Base-by-base conservation (phyloP, 2,113 vertebrate genomes). In the Trichomycterus rosablanca region DNA sequence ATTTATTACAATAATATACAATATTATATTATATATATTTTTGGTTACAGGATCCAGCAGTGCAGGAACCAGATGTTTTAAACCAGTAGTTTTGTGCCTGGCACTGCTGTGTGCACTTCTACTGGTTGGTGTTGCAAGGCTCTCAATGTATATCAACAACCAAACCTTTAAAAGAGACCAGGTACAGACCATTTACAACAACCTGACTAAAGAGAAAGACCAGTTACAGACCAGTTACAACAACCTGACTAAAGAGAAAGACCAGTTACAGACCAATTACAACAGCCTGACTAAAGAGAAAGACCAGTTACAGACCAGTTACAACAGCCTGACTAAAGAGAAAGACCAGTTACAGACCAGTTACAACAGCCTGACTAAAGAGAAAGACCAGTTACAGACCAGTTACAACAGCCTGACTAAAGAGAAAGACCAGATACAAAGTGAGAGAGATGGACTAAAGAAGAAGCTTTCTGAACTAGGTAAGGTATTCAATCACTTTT, bases 391-490 rank as follows among this genome's bases (percentile, higher is more conserved):
- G 14, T n/a, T 54, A 54, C 18, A 23, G 18, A 15, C 7, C n/a
- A n/a, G n/a, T n/a, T n/a, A n/a, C n/a, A n/a, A n/a, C 5, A 39
- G 19, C 4, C 40, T 37, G 7, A 6, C 63, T 78, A 82, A 67
- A 11, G 3, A n/a, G 16, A 22, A 4, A 55, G 7, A 23, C 12
- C 28, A 3, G 24, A 55, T 22, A 14, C 32, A 54, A 34, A 40
- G 0, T 11, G 22, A 23, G 7, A 24, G 1, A 5, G 52, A 39
- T 15, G 16, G 19, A 15, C 9, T 55, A 14, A 6, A 40, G 19
- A 55, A 1, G 7, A 40, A 1, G 7, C 14, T 55, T 39, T 39
- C 18, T 39, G 7, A 39, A 8, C 3, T 40, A 14, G 12, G 52
- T 55, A 24, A n/a, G n/a, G n/a, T n/a, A n/a, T n/a, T n/a, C n/a